Conservation (phyloP, 2,113 vertebrate genomes). For the Aspidoscelis tigris region DNA sequence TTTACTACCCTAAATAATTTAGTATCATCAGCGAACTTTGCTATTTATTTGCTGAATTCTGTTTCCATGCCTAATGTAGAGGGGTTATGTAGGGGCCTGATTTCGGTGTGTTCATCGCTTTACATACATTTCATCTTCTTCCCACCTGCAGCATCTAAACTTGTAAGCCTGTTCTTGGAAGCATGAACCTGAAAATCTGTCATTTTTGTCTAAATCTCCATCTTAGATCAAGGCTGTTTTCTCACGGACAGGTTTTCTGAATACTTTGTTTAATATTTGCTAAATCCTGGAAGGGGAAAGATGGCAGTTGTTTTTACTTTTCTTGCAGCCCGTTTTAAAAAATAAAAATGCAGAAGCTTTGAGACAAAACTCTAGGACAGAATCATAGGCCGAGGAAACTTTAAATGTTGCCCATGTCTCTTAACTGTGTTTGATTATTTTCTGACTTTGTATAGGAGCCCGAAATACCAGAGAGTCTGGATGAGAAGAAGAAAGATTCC, state of each 20-base stretch:
- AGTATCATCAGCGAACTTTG: too few relatives aligned
- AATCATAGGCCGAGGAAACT: background rate
- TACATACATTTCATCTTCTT: background rate
- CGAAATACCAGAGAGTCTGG: conserved; percentile 82
- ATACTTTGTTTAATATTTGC: background rate
- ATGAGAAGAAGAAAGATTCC: conserved; percentile 89
- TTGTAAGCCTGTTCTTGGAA: background rate
- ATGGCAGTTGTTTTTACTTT: too few relatives aligned
- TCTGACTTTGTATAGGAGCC: conserved; percentile 77
- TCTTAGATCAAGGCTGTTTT: background rate
- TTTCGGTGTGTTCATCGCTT: background rate
- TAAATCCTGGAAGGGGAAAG: background rate
- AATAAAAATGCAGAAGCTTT: background rate
- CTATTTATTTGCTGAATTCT: background rate
- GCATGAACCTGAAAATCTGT: background rate
- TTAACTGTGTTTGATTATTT: background rate
- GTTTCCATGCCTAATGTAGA: background rate
- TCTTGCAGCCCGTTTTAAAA: too few relatives aligned
- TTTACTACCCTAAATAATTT: too few relatives aligned
- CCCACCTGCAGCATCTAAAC: background rate
- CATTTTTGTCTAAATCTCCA: too few relatives aligned
- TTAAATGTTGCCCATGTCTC: background rate
- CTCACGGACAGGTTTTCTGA: background rate
- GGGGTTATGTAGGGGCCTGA: background rate
- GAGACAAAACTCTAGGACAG: background rate